Evolutionary conservation across 2,888 invertebrate species (phyloP), one percentile per base, ranked within the genome.

Genomic region (Drosophila borealis): DNA sequence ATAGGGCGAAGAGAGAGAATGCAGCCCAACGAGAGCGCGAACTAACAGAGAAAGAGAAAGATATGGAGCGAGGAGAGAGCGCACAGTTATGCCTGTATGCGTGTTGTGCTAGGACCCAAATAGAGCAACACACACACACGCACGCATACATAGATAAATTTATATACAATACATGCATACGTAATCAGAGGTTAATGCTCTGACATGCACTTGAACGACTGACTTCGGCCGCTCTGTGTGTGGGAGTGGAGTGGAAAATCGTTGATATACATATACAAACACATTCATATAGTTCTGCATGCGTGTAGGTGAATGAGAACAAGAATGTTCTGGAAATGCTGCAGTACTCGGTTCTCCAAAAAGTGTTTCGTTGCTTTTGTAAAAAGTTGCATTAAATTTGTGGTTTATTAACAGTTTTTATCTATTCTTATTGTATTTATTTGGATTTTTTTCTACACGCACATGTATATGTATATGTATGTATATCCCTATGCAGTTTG

Each of bases 201-300:
- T 89, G 84, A 79, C 83, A 83, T 90, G 90, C 90, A 90, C 90
- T 90, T 90, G 90, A 90, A 90, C 90, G 90, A 91, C 90, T 90
- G 84, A 90, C 88, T 87, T 70, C 80, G 77, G 77, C 50, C 74
- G 73, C 63, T 29, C 29, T 60, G 44, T 45, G 74, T 55, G 60
- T 17, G 48, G 55, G 64, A 44, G 74, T 42, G 59, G 34, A 10
- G 25, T 29, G 29, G 17, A 6, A 19, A 21, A 25, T 10, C 55
- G 21, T 49, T 29, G 6, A 29, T 37, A 57, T 13, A 10, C 10
- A 13, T 14, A 46, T 5, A 19, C 44, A 29, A 14, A 21, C 11
- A 14, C 11, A 17, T 33, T 17, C 17, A 37, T n/a, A 6, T 17
- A 51, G 42, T 6, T 5, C 11, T 34, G 36, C 10, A 1, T 34